Evolutionary conservation across 2,888 invertebrate genomes (phyloP), one percentile per base, ranked within the genome.

Genomic region (Diabrotica balteata): DNA sequence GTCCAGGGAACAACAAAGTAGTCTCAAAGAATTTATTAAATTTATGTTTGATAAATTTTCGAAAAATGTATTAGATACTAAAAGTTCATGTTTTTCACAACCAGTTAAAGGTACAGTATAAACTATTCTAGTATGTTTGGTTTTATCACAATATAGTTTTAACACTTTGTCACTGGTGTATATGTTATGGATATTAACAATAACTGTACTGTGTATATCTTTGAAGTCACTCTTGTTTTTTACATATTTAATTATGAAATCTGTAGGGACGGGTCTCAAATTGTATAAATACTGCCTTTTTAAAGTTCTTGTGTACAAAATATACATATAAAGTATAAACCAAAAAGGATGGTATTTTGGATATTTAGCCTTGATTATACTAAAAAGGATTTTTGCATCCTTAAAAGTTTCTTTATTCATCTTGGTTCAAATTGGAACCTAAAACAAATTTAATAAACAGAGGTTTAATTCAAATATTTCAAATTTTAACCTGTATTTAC

Each of bases 251-350:
- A 63, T 63, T 32, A 80, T 71, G 49, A 78, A 72, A 59, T 71
- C 72, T 60, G 72, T 68, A 4, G 79, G 75, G 32, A 79, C 71
- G 3, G 69, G 54, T 69, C 69, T 64, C 4, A 80, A 22, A 45
- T 63, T 71, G 68, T 80, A 82, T 46, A 66, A 63, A 22, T 66
- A 72, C 32, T 74, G 73, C 58, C 76, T 64, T 69, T 80, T 81
- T 17, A 70, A 61, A 49, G 80, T 72, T 59, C 76, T 77, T 22
- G 74, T 73, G 70, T 82, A 84, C 43, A 77, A 72, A 59, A 78
- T 55, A 62, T 80, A 78, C 82, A 84, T 82, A 67, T 81, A 83
- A 59, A 82, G 70, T 9, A 70, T 62, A 54, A 81, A 83, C 74
- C 77, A 77, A 73, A 78, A 76, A 2, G 77, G 71, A 10, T 80